Base-by-base conservation (phyloP, 2,113 vertebrate species). In the Phalacrocorax aristotelis region DNA sequence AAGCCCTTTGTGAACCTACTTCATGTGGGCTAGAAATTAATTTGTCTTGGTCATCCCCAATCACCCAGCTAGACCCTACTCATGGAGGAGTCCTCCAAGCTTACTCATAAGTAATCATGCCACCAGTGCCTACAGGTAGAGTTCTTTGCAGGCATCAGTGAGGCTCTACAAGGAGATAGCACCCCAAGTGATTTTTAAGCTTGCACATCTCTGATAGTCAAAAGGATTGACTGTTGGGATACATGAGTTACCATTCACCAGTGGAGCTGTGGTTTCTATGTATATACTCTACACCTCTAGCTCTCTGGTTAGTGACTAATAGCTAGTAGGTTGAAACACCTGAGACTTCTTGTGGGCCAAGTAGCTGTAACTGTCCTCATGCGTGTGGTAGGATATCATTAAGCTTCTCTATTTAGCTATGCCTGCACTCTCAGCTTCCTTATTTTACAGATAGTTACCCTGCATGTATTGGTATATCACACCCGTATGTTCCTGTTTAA, bases 381-480 rank as follows among this genome's bases (percentile, higher is more conserved):
- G 36, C 36, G 36, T 68, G 22, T 27, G 42, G 29, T 12, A 55
- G 38, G 29, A n/a, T 48, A 12, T 26, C 23, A 27, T 52, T 60
- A 48, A 27, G 11, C 42, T 68, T 30, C 82, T 71, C 64, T 71
- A 15, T 4, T 68, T 64, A 64, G 17, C 64, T 57, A 0, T 46
- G 34, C 12, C 38, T 48, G 26, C 1, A 6, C 40, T 60, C 26
- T 87, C 58, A 40, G 29, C 20, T 72, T 69, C 66, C 44, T 62
- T 62, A 15, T 76, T 85, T 82, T 57, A 71, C 54, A 38, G 14
- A 13, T 2, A 27, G 29, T 7, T 32, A 9, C 23, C 15, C 49
- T 19, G 30, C 9, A 4, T 8, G 7, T 34, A 18, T 58, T 0
- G 0, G 30, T 30, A 7, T 25, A 15, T 65, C 34, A 11, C 40